Evolutionary conservation across 2,888 invertebrate species (phyloP), one percentile per base, ranked within the genome.

Genomic region (Cephus nigrinus): DNA sequence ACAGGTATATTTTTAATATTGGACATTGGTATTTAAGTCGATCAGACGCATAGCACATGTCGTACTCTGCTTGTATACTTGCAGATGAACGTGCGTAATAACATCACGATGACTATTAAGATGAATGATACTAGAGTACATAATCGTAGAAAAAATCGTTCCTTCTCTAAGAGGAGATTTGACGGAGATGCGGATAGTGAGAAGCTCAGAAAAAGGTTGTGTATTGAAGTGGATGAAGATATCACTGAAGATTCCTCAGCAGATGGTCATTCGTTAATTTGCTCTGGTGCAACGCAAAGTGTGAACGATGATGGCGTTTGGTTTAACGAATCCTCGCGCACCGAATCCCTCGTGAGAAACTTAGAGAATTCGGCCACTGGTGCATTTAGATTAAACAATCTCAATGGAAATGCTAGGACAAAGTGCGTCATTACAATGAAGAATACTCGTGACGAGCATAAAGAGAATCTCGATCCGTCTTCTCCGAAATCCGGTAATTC

Each of bases 81-180:
- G 12, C 82, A 91, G 91, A 86, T 91, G 82, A 84, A 84, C 3
- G 77, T 89, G 12, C 86, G 86, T 40, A 83, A 91, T 76, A 84
- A 83, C 11, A 88, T 85, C 75, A 85, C 85, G 78, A 84, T 91
- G 79, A 87, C 89, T 77, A 83, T 91, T 68, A 82, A 86, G 23
- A 75, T 87, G 77, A 83, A 86, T 15, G 76, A 74, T 12, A 73
- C 69, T 11, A 78, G 69, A 75, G 32, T 40, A 12, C 32, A 30
- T 55, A 75, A 76, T 74, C 31, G 68, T 69, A 71, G 34, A 11
- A 75, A 30, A 11, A 68, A 69, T 35, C 73, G 73, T 76, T 40
- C 71, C 12, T 74, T 75, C 23, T 12, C 11, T n/a, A 68, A 68
- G 40, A 68, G 31, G 73, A 73, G 69, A 23, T 69, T 31, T 4